Conservation (phyloP, 2,797 vertebrate species). For the Brachyalestes nurse region DNA sequence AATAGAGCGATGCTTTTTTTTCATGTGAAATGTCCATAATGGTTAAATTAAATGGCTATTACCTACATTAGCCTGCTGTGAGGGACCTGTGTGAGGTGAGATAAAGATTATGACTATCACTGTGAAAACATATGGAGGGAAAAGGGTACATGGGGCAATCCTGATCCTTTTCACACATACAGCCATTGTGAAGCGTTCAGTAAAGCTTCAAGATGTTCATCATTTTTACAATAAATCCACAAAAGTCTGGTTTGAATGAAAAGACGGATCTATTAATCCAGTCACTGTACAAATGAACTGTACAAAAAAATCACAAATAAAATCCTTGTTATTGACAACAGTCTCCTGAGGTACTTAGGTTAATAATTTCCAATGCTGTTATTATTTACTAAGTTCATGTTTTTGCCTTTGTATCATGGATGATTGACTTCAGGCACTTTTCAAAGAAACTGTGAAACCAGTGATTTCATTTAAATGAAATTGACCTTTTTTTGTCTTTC, state of each 20-base stretch:
- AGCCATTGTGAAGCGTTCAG: not conserved
- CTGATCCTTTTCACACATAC: not conserved
- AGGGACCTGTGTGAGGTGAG: conserved; percentile 12
- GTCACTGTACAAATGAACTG: not conserved
- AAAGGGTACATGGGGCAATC: conserved; percentile 15
- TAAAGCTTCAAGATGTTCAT: conserved; percentile 6
- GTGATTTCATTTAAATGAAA: no score
- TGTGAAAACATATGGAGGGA: conserved; percentile 1
- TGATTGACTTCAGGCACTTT: no score
- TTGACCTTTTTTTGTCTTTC: no score
- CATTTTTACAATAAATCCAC: no score
- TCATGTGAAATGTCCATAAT: conserved; percentile 47
- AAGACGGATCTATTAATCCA: not conserved
- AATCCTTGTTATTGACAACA: no score
- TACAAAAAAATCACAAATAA: not conserved
- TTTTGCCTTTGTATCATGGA: no score
- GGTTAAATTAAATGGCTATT: conserved; percentile 54
- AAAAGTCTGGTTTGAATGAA: not conserved
- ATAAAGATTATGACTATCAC: conserved; percentile 37
- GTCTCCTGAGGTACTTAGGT: no score
- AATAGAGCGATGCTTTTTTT: conserved; percentile 78
- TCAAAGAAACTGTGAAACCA: no score
- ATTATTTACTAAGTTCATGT: no score
- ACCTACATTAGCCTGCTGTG: conserved; percentile 43
- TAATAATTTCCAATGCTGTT: no score